These are phyloP conservation scores for Sarotherodon lohbergeri DNA, from an alignment of 2,113 vertebrate genomes.

Conservation along the genomic window DNA sequence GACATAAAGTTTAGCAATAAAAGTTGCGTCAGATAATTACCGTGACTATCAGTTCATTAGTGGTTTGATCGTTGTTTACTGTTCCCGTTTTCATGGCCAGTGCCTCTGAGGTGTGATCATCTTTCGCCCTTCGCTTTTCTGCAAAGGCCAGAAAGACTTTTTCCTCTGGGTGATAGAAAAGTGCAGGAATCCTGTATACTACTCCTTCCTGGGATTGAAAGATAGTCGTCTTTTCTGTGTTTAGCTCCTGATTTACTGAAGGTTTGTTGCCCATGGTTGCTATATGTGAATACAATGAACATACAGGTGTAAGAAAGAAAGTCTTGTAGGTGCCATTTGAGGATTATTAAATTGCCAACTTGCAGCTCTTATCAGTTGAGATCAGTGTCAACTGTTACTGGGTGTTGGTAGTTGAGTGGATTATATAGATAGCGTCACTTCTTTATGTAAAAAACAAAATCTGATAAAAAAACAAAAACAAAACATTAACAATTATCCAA, in stretches of 20 bases:
- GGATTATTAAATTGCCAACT: background rate
- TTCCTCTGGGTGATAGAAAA: background rate
- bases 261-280: background rate
- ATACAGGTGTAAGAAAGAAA: background rate
- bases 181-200: background rate
- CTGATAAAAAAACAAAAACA: background rate
- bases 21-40: background rate
- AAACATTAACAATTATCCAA: background rate
- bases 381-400: background rate
- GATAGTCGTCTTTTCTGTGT: background rate
- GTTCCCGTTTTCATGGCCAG: background rate
- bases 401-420: background rate
- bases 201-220: background rate
- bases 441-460: background rate
- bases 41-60: background rate
- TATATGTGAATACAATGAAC: background rate
- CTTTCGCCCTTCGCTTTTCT: background rate
- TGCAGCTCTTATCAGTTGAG: background rate
- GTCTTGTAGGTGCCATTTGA: background rate
- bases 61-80: background rate
- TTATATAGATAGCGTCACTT: background rate
- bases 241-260: background rate
- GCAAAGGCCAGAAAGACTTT: background rate
- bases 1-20: background rate
- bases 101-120: background rate